A percentile compares a stretch with the other conserved stretches of the same genome.
These are phyloP conservation scores for Sipha flava DNA, from an alignment of 1,140 invertebrate genomes.

Conservation along the genomic window DNA sequence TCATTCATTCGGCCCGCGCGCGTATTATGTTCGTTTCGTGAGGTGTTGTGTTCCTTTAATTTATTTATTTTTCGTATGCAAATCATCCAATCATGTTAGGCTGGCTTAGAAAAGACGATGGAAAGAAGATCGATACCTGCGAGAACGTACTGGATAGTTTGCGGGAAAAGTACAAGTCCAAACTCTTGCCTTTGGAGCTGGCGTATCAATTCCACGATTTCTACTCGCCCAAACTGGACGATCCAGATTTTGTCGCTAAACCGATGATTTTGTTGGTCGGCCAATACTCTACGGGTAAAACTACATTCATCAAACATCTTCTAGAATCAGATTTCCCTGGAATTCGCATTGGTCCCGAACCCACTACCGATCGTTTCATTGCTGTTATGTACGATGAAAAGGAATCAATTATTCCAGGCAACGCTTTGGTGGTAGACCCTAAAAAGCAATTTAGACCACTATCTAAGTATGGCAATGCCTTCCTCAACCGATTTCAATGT, in stretches of 20 bases:
- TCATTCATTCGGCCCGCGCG: not conserved
- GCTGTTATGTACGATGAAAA: conserved; percentile 58
- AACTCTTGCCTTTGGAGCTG: conserved; percentile 60
- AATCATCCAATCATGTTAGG: conserved; percentile 1
- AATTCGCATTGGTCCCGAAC: conserved; percentile 55
- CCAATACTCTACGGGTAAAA: conserved; percentile 69
- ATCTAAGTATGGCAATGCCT: conserved; percentile 62
- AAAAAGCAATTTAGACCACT: conserved; percentile 60
- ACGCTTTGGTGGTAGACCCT: conserved; percentile 64
- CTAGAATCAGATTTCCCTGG: conserved; percentile 58
- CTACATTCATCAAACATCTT: conserved; percentile 61
- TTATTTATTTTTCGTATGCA: not conserved
- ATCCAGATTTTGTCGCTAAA: conserved; percentile 67
- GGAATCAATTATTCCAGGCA: conserved; percentile 60
- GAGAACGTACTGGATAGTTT: conserved; percentile 46
- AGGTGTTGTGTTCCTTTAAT: not conserved
- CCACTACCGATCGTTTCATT: conserved; percentile 65
- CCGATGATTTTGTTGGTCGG: conserved; percentile 65
- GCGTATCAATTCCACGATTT: conserved; percentile 65
- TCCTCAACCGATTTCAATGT: conserved; percentile 80
- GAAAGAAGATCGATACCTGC: conserved; percentile 25
- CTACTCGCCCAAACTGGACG: conserved; percentile 60
- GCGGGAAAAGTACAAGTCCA: conserved; percentile 53
- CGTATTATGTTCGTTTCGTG: not conserved
- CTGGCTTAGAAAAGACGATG: conserved; percentile 13